Percentiles rank a stretch among this genome's conserved stretches.
These are phyloP conservation scores for Ceuthmochares aereus DNA, from an alignment of 2,113 vertebrate genomes.

Conservation along the genomic window DNA sequence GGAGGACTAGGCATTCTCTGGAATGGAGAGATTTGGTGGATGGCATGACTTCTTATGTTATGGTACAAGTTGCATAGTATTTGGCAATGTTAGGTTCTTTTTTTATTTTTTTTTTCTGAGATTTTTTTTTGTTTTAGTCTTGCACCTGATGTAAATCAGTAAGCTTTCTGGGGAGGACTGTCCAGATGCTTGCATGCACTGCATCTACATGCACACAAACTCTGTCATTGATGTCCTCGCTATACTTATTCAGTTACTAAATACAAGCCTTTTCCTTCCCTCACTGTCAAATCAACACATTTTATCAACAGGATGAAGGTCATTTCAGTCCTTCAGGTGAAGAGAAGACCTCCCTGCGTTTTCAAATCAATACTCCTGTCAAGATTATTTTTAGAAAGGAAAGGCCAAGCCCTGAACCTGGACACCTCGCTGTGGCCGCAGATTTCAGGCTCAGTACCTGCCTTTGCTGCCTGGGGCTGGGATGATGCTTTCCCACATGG, in stretches of 20 bases:
- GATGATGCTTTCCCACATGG: not conserved
- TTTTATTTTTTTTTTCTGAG: not conserved
- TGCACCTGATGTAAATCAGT: not conserved
- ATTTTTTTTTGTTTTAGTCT: not conserved
- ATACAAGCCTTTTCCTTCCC: not conserved
- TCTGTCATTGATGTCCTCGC: accelerated
- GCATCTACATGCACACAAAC: accelerated
- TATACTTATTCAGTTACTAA: not conserved
- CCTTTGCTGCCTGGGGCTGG: not conserved
- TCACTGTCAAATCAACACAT: not conserved
- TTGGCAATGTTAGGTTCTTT: not conserved
- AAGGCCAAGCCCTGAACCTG: not conserved
- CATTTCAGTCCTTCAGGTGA: not conserved
- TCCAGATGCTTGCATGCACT: not conserved
- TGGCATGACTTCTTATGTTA: not conserved
- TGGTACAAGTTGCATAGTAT: not conserved
- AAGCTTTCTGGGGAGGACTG: not conserved
- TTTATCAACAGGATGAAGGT: not conserved
- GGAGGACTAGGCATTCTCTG: not conserved
- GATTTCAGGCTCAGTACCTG: not conserved
- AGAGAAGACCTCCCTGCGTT: not conserved
- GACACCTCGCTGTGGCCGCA: accelerated
- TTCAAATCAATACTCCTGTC: not conserved
- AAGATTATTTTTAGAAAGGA: not conserved
- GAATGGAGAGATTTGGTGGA: not conserved